Base-by-base conservation (phyloP, 30 jellyfish, hydroid and myxozoan species). In the Cassiopea xamachana region DNA sequence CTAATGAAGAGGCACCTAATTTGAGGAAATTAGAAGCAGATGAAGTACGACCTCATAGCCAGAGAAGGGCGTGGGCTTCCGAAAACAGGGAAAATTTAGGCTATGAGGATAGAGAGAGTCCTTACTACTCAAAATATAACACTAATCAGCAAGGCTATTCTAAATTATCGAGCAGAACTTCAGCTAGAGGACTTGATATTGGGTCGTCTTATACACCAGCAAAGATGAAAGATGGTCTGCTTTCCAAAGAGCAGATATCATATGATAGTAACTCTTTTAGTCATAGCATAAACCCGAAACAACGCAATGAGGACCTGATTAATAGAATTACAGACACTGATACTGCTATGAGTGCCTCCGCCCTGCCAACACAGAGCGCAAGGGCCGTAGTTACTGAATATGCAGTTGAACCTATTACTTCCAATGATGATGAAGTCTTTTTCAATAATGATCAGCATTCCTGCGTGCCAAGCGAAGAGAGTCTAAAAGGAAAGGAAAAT, bases 351-450 rank as follows among this genome's bases (percentile, higher is more conserved):
- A 55, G 10, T 0, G 7, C 64, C 10, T 6, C 64, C 12, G 12
- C 64, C 10, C 12, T 55, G 12, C 64, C 7, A 10, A 6, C 64
- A 55, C 64, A 10, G 7, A 10, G 12, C 12, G 12, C 10, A 55
- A 10, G 15, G 43, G 74, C 15, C 2, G 80, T 39, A 19, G 55
- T 72, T n/a, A 46, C 7, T 0, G 95, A 88, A 58, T 85, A 79
- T 2, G 68, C 19, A 0, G 51, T 88, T 16, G 81, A 70, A 15
- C 49, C 95, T 18, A 78, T 16, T 18, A 74, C 18, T 43, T 27
- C 39, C 39, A 43, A 5, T 74, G 67, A 79, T 7, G 90, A 58
- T 48, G 90, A 78, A 2, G 95, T 78, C 1, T 79, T 78, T 71
- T 17, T 51, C 1, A 69, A 61, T 15, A 79, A 69, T 60, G 78